Percentiles rank a stretch among this genome's conserved stretches.
Evolutionary conservation across 2,113 vertebrate genomes (phyloP).

Genomic region (Elaphurus davidianus): DNA sequence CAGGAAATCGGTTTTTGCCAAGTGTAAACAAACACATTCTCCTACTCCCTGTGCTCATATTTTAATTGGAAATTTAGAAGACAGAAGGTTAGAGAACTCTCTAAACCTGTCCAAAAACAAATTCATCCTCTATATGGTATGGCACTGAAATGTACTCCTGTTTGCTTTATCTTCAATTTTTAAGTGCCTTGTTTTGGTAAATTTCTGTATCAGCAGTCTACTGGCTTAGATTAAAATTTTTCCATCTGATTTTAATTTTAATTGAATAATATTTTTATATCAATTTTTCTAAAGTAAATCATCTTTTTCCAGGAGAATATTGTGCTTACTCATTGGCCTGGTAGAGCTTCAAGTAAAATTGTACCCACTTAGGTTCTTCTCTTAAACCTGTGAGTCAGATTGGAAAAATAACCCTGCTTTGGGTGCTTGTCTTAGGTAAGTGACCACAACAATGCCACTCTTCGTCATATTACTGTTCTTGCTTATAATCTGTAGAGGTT

Average conservation of each 20-base stretch:
- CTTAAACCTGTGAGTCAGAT: not conserved
- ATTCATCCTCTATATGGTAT: not conserved
- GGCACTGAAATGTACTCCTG: not conserved
- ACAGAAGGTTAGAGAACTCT: conserved; percentile 66
- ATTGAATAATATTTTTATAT: not conserved
- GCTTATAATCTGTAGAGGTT: not conserved
- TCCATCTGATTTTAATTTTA: not conserved
- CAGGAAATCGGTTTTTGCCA: conserved; percentile 75
- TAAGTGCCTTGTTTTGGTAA: not conserved
- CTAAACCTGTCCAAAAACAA: conserved; percentile 62
- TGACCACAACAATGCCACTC: not conserved
- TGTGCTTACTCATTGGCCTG: not conserved
- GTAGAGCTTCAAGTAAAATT: not conserved
- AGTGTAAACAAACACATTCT: conserved; percentile 76
- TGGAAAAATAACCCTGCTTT: not conserved
- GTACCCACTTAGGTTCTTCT: not conserved
- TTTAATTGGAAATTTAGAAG: conserved; percentile 74
- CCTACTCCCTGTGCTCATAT: conserved; percentile 56
- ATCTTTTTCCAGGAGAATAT: not conserved
- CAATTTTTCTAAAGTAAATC: not conserved
- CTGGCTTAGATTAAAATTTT: not conserved
- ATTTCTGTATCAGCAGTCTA: not conserved
- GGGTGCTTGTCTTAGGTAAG: not conserved
- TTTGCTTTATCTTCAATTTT: conserved; percentile 18
- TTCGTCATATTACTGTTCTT: not conserved